These are phyloP conservation scores for Ctenochaetus hawaiiensis DNA, from an alignment of 2,797 vertebrate species.

Conservation along the genomic window DNA sequence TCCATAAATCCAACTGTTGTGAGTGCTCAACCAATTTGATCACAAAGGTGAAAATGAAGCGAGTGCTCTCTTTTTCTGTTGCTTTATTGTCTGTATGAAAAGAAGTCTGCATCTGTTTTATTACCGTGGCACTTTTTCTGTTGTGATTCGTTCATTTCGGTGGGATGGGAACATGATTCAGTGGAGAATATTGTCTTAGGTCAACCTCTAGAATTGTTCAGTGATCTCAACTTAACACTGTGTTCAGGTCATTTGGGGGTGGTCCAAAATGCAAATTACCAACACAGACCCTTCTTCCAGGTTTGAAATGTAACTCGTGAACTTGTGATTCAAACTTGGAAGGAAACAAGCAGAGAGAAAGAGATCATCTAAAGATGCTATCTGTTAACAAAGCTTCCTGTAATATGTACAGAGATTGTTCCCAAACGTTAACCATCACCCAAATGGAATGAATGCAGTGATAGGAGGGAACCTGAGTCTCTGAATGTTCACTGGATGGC, in stretches of 20 bases:
- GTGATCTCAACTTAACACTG: conserved; percentile 74
- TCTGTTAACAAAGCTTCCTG: not conserved
- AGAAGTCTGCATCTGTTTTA: conserved; percentile 73
- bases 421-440: not conserved
- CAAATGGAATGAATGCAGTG: conserved; percentile 65
- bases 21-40: conserved; percentile 75
- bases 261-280: not conserved
- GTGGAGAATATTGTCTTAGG: conserved; percentile 72
- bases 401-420: conserved; percentile 22
- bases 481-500: conserved; percentile 68
- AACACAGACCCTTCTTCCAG: not conserved
- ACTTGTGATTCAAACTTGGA: conserved; percentile 29
- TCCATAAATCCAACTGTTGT: conserved; percentile 72
- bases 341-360: conserved; percentile 15
- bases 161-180: conserved; percentile 56
- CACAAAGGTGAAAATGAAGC: conserved; percentile 73
- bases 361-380: conserved; percentile 5
- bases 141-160: conserved; percentile 59
- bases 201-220: conserved; percentile 68
- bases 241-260: conserved; percentile 59
- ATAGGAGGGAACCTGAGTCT: conserved; percentile 86
- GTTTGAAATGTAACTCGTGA: conserved; percentile 23
- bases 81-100: conserved; percentile 78
- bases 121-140: conserved; percentile 72
- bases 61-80: conserved; percentile 75